These are phyloP conservation scores for Phrynocephalus forsythii DNA, from an alignment of 2,797 vertebrate species.

Conservation along the genomic window DNA sequence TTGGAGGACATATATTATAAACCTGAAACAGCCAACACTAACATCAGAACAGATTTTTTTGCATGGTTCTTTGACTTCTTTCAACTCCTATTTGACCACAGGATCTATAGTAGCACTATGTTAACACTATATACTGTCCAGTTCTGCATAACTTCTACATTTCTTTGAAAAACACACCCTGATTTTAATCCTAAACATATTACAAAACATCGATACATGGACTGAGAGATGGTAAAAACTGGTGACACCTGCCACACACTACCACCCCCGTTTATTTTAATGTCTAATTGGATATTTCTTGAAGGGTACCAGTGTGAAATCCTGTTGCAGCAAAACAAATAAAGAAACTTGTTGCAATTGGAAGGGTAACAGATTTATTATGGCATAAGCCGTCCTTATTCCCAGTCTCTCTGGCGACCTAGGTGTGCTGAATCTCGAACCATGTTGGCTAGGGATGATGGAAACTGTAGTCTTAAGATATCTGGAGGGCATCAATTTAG, in stretches of 20 bases:
- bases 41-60: neutral
- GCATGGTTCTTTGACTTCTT: neutral
- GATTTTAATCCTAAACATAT: constrained; percentile 1
- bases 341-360: neutral
- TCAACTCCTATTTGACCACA: neutral
- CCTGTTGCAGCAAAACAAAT: neutral
- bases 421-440: neutral
- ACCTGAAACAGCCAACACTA: neutral
- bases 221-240: neutral
- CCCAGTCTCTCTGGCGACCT: neutral
- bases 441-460: neutral
- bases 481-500: neutral
- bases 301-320: too few species aligned
- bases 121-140: neutral
- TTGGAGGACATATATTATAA: neutral
- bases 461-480: neutral
- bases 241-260: neutral
- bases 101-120: constrained; percentile 4
- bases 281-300: neutral
- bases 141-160: neutral
- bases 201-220: neutral
- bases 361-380: neutral
- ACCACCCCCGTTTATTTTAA: neutral
- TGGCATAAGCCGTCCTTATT: neutral
- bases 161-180: neutral